Evolutionary conservation across 1,140 invertebrate species (phyloP).

Genomic region (Protaetia brevitarsis): DNA sequence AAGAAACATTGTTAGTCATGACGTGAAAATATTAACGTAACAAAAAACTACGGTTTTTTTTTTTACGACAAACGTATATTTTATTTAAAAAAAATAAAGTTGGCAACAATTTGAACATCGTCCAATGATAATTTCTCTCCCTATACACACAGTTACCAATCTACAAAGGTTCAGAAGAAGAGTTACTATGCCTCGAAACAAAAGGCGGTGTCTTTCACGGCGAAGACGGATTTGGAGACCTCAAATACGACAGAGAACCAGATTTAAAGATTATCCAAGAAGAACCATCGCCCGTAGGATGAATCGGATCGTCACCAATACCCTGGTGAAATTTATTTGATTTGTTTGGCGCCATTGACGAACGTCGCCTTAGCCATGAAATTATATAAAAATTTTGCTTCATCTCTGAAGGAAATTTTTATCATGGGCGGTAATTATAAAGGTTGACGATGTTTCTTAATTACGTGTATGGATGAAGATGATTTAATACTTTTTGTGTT

Average conservation of each 20-base stretch:
- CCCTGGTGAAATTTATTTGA: conserved; percentile 55
- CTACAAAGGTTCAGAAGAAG: conserved; percentile 56
- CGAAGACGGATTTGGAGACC: conserved; percentile 65
- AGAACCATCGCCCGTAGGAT: conserved; percentile 31
- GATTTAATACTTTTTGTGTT: conserved; percentile 24
- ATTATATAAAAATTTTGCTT: conserved; percentile 61
- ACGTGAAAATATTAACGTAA: too few relatives aligned
- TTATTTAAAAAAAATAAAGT: too few relatives aligned
- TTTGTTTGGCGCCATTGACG: conserved; percentile 71
- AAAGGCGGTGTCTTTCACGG: conserved; percentile 53
- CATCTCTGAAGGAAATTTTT: conserved; percentile 61
- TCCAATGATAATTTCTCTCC: background rate
- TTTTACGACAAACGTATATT: too few relatives aligned
- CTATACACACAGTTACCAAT: conserved; percentile 59
- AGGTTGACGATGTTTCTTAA: too few relatives aligned
- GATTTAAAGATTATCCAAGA: conserved; percentile 32
- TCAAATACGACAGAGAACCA: conserved; percentile 31
- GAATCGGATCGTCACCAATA: conserved; percentile 32
- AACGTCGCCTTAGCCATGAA: conserved; percentile 72
- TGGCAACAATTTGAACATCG: background rate
- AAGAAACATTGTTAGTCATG: too few relatives aligned
- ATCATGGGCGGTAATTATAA: conserved; percentile 76
- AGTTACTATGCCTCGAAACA: conserved; percentile 49
- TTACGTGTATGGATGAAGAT: background rate
- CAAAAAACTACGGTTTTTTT: too few relatives aligned